Evolutionary conservation across 2,888 invertebrate species (phyloP), one percentile per base, ranked within the genome.

Genomic region (Catocala sponsa): DNA sequence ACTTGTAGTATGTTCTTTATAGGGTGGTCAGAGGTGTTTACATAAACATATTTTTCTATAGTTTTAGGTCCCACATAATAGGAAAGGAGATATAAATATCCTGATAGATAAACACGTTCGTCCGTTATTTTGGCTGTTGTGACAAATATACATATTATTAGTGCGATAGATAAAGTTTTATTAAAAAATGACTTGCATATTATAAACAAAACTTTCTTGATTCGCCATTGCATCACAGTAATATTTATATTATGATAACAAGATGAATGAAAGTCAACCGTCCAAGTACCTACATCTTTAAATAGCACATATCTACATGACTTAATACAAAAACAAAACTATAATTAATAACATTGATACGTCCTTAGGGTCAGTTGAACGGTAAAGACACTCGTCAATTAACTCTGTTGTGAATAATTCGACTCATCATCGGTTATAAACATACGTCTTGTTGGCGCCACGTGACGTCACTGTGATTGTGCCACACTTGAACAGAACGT

Each of bases 341-440:
- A 41, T 61, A 50, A 51, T 59, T 52, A 63, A 55, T 46, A 60
- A 74, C 48, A 76, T 74, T 74, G 62, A 68, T 64, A 70, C 55
- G 68, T 70, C 61, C 63, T 62, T 68, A 59, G 41, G 66, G 63
- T 62, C 65, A 70, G 42, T 61, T 65, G 56, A 60, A 62, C 57
- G 47, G 53, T 68, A 55, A 59, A 67, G 51, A 57, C 59, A 43
- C 42, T 57, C 25, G 42, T 57, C 59, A 77, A 70, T 68, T 73
- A 73, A 65, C 69, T 68, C 50, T 68, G 58, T 71, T 68, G 70
- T 80, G 71, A 79, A 78, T 80, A 79, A 78, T 79, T 74, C 74
- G 72, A 71, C 77, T 80, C 80, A 76, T 68, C 78, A 71, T 64
- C 67, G 13, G 5, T 68, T 76, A 68, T 71, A 63, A 53, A 55